Evolutionary conservation across 1,140 invertebrate genomes (phyloP).

Genomic region (Sarcophaga bullata): DNA sequence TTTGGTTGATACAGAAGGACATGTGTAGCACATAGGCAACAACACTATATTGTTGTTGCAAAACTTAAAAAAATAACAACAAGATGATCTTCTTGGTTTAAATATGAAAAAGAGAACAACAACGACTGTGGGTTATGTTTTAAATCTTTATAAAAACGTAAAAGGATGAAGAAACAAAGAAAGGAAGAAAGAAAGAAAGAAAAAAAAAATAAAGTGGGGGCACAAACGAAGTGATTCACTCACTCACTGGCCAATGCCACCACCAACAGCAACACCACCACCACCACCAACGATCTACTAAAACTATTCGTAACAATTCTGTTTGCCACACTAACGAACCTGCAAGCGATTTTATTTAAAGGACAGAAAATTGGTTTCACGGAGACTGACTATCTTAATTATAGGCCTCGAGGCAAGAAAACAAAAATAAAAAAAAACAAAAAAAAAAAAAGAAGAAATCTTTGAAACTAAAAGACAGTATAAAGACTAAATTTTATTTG

Average conservation of each 20-base stretch:
- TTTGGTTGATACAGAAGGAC: slow-evolving; percentile 40
- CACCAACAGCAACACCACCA: slow-evolving; percentile 33
- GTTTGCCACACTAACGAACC: slow-evolving; percentile 25
- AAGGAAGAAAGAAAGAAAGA: neutral
- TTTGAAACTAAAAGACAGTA: slow-evolving; percentile 18
- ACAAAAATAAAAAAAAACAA: neutral
- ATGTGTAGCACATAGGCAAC: slow-evolving; percentile 32
- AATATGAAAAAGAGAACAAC: too few species aligned
- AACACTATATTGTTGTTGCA: neutral
- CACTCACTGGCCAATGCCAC: too few species aligned
- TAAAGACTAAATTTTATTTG: slow-evolving; percentile 22
- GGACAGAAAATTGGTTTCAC: slow-evolving; percentile 48
- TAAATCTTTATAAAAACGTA: neutral
- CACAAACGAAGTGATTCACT: slow-evolving; percentile 32
- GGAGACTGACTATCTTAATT: slow-evolving; percentile 48
- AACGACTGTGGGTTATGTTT: neutral
- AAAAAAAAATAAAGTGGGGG: slow-evolving; percentile 11
- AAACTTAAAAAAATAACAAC: slow-evolving; percentile 17
- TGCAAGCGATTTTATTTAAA: slow-evolving; percentile 44
- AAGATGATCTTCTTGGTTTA: slow-evolving; percentile 29
- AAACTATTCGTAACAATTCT: neutral
- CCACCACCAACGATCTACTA: neutral
- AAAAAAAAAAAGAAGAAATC: neutral
- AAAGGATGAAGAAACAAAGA: neutral
- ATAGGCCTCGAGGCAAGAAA: slow-evolving; percentile 43